phyloP scores from a whole-genome alignment of 2,797 vertebrate species.

The Clamator glandarius region DNA sequence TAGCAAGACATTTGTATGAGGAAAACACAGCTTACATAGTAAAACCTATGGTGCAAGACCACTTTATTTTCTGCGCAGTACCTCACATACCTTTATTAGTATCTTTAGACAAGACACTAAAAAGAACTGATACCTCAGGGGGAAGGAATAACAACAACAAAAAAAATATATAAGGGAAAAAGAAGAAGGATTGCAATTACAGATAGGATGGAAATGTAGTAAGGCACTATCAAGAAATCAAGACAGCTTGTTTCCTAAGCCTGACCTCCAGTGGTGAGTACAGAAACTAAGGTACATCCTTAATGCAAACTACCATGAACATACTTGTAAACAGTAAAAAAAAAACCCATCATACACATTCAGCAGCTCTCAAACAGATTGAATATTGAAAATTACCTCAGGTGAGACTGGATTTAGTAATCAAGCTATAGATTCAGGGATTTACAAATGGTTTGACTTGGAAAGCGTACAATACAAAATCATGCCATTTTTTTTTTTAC shows the following conservation, averaged over 20 bases:
- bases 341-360: rapidly evolving
- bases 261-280: not conserved
- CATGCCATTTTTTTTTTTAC: not conserved
- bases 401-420: not conserved
- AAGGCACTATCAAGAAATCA: not conserved
- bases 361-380: not conserved
- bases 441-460: not conserved
- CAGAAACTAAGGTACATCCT: not conserved
- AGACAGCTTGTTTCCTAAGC: not conserved
- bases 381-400: not conserved
- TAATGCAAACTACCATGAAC: not conserved
- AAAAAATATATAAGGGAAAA: too few relatives aligned
- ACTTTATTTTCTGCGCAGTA: not conserved
- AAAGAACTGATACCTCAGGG: not conserved
- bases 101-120: not conserved
- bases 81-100: not conserved
- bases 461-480: not conserved
- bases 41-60: not conserved
- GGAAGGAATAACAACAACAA: too few relatives aligned
- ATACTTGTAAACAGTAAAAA: not conserved
- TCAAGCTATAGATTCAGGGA: not conserved
- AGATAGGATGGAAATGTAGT: not conserved
- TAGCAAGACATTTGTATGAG: not conserved
- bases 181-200: not conserved
- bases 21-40: not conserved